These are phyloP conservation scores for Melipona beecheii DNA, from an alignment of 2,888 invertebrate species.

Conservation along the genomic window DNA sequence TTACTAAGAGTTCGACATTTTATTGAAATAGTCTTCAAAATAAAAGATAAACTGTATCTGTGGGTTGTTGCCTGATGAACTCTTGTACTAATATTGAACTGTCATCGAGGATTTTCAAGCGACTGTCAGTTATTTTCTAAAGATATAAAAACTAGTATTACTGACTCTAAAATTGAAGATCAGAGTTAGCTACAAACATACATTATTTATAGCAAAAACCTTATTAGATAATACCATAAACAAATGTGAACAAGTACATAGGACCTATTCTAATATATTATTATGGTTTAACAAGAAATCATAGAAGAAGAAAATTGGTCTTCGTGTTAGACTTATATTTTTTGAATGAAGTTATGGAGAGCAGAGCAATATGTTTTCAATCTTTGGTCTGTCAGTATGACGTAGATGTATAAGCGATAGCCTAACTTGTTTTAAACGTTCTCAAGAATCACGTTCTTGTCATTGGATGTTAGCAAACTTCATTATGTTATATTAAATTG, in stretches of 20 bases:
- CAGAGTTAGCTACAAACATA: conserved; percentile 77
- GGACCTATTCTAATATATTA: conserved; percentile 81
- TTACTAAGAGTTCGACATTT: conserved; percentile 53
- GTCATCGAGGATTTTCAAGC: conserved; percentile 68
- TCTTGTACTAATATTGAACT: conserved; percentile 58
- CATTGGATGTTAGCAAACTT: conserved; percentile 52
- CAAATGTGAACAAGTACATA: conserved; percentile 80
- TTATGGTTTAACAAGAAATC: conserved; percentile 76
- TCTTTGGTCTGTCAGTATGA: conserved; percentile 69
- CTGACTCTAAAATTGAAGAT: conserved; percentile 75
- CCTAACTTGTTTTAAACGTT: conserved; percentile 72
- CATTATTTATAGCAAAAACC: conserved; percentile 80
- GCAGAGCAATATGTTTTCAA: conserved; percentile 77
- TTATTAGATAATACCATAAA: conserved; percentile 80
- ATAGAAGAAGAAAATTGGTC: conserved; percentile 74
- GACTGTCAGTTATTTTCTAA: conserved; percentile 80
- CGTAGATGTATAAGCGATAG: conserved; percentile 67
- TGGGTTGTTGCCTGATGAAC: conserved; percentile 63
- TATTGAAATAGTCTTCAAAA: conserved; percentile 63
- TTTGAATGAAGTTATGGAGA: conserved; percentile 76
- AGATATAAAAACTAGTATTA: conserved; percentile 79
- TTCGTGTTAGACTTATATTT: conserved; percentile 81
- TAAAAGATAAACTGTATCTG: conserved; percentile 46
- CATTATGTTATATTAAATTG: conserved; percentile 52
- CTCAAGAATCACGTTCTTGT: conserved; percentile 68